Base-by-base conservation (phyloP, 2,113 vertebrate species). In the Beaufortia kweichowensis region DNA sequence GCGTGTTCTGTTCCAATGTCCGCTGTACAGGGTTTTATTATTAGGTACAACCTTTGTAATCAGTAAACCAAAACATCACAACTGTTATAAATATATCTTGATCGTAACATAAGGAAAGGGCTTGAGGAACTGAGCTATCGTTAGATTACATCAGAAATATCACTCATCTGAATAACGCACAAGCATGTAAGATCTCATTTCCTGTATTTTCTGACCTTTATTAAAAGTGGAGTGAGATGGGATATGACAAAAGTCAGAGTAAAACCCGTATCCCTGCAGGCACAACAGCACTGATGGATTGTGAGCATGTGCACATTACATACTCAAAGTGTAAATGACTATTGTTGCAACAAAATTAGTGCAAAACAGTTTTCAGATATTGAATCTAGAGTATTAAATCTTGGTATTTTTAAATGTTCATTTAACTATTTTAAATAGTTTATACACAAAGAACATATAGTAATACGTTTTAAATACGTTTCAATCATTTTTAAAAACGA, bases 41-140 rank as follows among this genome's bases (percentile, higher is more conserved):
- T 69, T 69, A 69, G 66, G 33, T 68, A 6, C 46, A 68, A 31
- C 17, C 2, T 15, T 68, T 53, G 29, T 50, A 28, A 67, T 48
- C 17, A 23, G 46, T 29, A 33, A 48, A 69, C 46, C 28, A 68
- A 68, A 55, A 33, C 6, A 53, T 23, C 35, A 65, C 62, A 65
- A 15, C 35, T 65, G 35, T 5, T 41, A 23, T 55, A 69, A 55
- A 33, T 55, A 69, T 69, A 69, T 23, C 28, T n/a, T 33, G n/a
- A 53, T 33, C 14, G 4, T 53, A 55, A 23, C 6, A 33, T 23
- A 6, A 15, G 14, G 48, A 5, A 24, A 6, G 6, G n/a, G 12
- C 21, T 14, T 39, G n/a, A 63, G 12, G 43, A 48, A 48, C 43
- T 17, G 17, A 15, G 3, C 14, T 46, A 46, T 50, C 1, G 33